Base-by-base conservation (phyloP, 2,888 invertebrate genomes). In the Erynnis tages region DNA sequence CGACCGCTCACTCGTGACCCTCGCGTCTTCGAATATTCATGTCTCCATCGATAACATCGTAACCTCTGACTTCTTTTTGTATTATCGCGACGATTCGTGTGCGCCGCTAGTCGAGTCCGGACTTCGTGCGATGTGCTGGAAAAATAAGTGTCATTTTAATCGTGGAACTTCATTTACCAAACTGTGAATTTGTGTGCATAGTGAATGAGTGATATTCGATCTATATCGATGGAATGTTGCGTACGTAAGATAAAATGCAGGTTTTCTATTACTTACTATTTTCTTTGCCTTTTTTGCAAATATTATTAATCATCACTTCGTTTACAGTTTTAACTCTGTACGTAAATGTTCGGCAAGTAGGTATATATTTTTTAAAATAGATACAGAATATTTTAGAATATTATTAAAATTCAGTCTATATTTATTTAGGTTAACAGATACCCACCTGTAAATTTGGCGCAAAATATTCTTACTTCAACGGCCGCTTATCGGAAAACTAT, bases 1-100 rank as follows among this genome's bases (percentile, higher is more conserved):
- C 78, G 80, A 76, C 80, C 86, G 86, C 67, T 86, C 88, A 86
- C 85, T 88, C 87, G 86, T 85, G 88, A 88, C 85, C 87, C 87
- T 86, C 84, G 86, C 87, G 82, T 84, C 87, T 86, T 83, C 83
- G 83, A 83, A 88, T 87, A 87, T 88, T 84, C 88, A 87, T 89
- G 87, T 85, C 85, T 86, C 81, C 83, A 75, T 81, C 86, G 87
- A 87, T 88, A 87, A 84, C 85, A 82, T 81, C 84, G 75, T 87
- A 83, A 87, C 87, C 87, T 84, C 80, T 86, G 86, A 87, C 87
- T 84, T 79, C 83, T 81, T 84, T 85, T 82, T 82, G 78, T 84
- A 82, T 83, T 81, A 88, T 87, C 85, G 83, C 77, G 80, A 79
- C 79, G 82, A 82, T 84, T 73, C 76, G 85, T 83, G 87, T 78